Evolutionary conservation across 2,797 vertebrate genomes (phyloP).

Genomic region (Chaetophractus vellerosus): DNA sequence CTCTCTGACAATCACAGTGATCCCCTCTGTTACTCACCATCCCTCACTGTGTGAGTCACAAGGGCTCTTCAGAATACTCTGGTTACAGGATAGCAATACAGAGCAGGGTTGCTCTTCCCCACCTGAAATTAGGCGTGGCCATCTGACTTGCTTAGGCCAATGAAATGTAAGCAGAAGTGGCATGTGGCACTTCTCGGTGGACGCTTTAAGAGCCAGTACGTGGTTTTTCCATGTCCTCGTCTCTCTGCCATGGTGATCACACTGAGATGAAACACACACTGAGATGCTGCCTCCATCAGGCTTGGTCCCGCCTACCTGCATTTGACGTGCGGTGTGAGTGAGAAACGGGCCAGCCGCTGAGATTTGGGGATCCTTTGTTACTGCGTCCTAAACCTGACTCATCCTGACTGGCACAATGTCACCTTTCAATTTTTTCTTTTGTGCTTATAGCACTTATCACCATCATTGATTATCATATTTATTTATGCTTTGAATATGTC

Average conservation of each 20-base stretch:
- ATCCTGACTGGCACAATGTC: neutral
- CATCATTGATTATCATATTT: neutral
- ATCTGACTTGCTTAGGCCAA: neutral
- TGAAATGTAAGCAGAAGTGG: neutral
- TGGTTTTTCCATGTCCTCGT: neutral
- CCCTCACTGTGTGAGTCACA: neutral
- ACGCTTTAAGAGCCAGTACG: neutral
- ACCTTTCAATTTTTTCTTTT: neutral
- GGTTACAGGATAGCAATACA: neutral
- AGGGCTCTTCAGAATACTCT: neutral
- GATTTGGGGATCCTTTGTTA: neutral
- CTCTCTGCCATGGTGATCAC: accelerated
- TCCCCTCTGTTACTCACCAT: neutral
- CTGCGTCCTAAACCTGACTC: neutral
- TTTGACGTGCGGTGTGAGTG: neutral
- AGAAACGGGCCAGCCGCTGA: neutral
- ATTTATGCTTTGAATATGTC: neutral
- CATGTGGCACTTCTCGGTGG: neutral
- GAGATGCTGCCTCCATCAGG: neutral
- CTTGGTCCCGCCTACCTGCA: too few relatives aligned
- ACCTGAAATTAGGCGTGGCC: neutral
- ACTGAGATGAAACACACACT: neutral
- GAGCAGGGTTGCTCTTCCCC: neutral
- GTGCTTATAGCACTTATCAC: neutral
- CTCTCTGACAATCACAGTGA: neutral